Evolutionary conservation across 2,888 invertebrate genomes (phyloP), one percentile per base, ranked within the genome.

Genomic region (Troides oblongomaculatus): DNA sequence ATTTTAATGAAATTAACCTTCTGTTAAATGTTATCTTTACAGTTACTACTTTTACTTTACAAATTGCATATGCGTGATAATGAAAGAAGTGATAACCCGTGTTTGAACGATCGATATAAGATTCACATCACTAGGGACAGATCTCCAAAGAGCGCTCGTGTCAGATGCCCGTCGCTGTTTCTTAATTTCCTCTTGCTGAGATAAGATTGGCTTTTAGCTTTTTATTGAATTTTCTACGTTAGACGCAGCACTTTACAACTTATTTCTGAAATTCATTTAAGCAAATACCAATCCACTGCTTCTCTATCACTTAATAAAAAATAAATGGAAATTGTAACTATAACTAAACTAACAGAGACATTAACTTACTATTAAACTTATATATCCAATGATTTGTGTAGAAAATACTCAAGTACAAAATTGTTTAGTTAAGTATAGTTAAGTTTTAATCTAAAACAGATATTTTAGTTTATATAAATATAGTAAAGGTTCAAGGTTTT

Each of bases 171-270:
- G 89, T 83, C 87, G 89, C 90, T 92, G 90, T 90, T 92, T 92
- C 92, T 92, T 92, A 92, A 92, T 92, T 92, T 92, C 92, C 92
- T 92, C 88, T 88, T 81, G 81, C 81, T 74, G 80, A 90, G 92
- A 92, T 92, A 92, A 92, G 92, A 92, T 91, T 92, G 91, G 92
- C 92, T 92, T 92, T 92, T 90, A 91, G 92, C 88, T 92, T 92
- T 92, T 92, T 92, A 92, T 92, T 92, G 91, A 92, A 90, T 92
- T 92, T 91, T 90, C 91, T 89, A 80, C 88, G 86, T 87, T 86
- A 87, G 84, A 84, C 84, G 84, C 76, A 82, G 81, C 86, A 85
- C 84, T 89, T 90, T 88, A 89, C 85, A 86, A 86, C 85, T 85
- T 80, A 80, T 80, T 79, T 76, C 77, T 75, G 63, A 72, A 71